Percentiles rank a stretch among this genome's conserved stretches.
Evolutionary conservation across 1,140 invertebrate species (phyloP).

Genomic region (Dufourea novaeangliae): DNA sequence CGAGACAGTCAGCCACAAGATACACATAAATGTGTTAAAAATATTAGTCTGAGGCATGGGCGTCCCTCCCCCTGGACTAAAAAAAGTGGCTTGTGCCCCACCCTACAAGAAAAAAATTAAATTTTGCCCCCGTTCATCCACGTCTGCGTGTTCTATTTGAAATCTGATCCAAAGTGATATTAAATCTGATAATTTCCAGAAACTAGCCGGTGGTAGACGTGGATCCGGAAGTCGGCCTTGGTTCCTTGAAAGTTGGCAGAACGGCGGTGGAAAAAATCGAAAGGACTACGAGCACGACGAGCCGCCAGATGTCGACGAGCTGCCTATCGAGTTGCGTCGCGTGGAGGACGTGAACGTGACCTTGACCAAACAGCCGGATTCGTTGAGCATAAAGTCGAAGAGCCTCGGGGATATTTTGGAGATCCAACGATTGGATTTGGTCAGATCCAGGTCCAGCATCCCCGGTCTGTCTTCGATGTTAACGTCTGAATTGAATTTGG

Average conservation of each 20-base stretch:
- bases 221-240: slow-evolving; percentile 84
- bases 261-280: slow-evolving; percentile 80
- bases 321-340: slow-evolving; percentile 94
- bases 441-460: slow-evolving; percentile 88
- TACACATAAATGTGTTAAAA: neutral
- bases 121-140: too few relatives aligned
- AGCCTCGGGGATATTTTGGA: slow-evolving; percentile 91
- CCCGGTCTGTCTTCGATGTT: slow-evolving; percentile 83
- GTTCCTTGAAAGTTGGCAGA: slow-evolving; percentile 90
- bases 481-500: slow-evolving; percentile 71
- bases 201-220: slow-evolving; percentile 88
- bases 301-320: slow-evolving; percentile 86
- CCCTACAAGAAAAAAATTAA: too few relatives aligned
- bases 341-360: slow-evolving; percentile 88
- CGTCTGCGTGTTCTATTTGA: too few relatives aligned
- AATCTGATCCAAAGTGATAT: too few relatives aligned
- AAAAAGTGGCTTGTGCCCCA: too few relatives aligned
- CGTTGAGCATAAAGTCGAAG: slow-evolving; percentile 87
- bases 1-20: too few relatives aligned
- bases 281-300: slow-evolving; percentile 83
- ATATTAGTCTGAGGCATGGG: too few relatives aligned
- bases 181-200: slow-evolving; percentile 82
- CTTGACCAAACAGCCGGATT: slow-evolving; percentile 80
- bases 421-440: slow-evolving; percentile 85
- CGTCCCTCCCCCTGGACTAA: too few relatives aligned